Evolutionary conservation across 1,140 invertebrate genomes (phyloP).

Genomic region (Pinna nobilis): DNA sequence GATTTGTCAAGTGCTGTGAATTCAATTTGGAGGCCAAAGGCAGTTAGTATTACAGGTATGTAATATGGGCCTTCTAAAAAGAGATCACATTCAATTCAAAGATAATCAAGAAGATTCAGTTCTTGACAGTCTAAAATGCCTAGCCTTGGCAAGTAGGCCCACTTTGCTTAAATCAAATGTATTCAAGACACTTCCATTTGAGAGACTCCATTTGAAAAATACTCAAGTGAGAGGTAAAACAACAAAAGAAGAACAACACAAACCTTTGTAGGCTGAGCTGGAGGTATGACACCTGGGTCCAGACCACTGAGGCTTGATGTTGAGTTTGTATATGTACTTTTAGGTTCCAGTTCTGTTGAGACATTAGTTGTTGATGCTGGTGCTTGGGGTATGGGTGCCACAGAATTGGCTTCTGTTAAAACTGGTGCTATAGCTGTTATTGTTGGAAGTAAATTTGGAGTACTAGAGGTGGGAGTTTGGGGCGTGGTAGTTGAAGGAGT

Average conservation of each 20-base stretch:
- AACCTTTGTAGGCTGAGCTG: conserved; percentile 83
- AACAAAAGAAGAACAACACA: too few relatives aligned
- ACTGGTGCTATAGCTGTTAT: conserved; percentile 37
- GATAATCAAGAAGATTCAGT: too few relatives aligned
- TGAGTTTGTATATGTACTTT: conserved; percentile 69
- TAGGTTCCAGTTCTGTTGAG: conserved; percentile 38
- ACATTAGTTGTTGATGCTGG: conserved; percentile 48
- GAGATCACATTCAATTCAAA: too few relatives aligned
- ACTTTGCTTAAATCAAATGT: too few relatives aligned
- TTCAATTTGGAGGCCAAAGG: too few relatives aligned
- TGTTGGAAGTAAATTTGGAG: conserved; percentile 69
- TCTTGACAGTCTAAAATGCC: background rate
- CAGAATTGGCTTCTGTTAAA: conserved; percentile 30
- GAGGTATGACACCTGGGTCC: conserved; percentile 79
- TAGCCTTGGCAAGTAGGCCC: too few relatives aligned
- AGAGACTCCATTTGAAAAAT: too few relatives aligned
- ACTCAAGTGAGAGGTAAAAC: too few relatives aligned
- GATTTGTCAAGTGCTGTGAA: too few relatives aligned
- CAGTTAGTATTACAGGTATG: too few relatives aligned
- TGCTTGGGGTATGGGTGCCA: conserved; percentile 63
- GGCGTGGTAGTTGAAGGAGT: conserved; percentile 30
- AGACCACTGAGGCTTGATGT: conserved; percentile 50
- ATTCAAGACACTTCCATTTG: too few relatives aligned
- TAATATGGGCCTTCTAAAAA: too few relatives aligned
- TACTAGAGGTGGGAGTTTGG: conserved; percentile 72